phyloP scores from a whole-genome alignment of 2,113 vertebrate species.

The Hypomesus transpacificus region DNA sequence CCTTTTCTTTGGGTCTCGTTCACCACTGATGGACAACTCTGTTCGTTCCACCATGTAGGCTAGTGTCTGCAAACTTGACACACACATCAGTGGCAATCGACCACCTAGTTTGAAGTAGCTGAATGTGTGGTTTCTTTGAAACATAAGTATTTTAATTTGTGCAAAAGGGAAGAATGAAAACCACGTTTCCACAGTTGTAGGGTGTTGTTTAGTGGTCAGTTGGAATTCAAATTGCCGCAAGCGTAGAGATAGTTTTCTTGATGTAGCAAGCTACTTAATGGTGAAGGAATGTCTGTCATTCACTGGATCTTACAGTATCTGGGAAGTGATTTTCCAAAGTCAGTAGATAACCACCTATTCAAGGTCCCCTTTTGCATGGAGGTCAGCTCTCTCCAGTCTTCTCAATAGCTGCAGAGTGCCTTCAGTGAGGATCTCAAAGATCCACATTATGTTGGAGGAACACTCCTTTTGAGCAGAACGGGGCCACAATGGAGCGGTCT shows the following conservation, averaged over 20 bases:
- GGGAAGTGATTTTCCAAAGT: constrained; percentile 27
- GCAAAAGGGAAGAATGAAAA: constrained; percentile 56
- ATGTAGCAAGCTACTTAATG: neutral
- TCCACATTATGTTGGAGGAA: too few species aligned
- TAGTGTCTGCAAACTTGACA: constrained; percentile 30
- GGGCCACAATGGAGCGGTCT: constrained; percentile 30
- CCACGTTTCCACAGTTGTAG: constrained; percentile 46
- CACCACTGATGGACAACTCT: too few species aligned
- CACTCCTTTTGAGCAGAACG: constrained; percentile 11
- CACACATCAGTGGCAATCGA: constrained; percentile 57
- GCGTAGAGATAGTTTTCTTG: constrained; percentile 15
- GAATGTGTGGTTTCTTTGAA: constrained; percentile 44
- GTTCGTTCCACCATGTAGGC: too few species aligned
- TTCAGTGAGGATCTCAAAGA: constrained; percentile 3
- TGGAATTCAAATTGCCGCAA: constrained; percentile 40
- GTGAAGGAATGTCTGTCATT: neutral
- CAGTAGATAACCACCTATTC: neutral
- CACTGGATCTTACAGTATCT: constrained; percentile 24
- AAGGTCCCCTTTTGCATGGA: constrained; percentile 6
- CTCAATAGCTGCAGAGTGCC: constrained; percentile 2
- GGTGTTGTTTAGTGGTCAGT: constrained; percentile 36
- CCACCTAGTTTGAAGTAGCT: constrained; percentile 47
- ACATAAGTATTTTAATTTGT: constrained; percentile 58
- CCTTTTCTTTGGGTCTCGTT: too few species aligned
- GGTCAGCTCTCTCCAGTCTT: neutral